Evolutionary conservation across 2,797 vertebrate species (phyloP), one percentile per base, ranked within the genome.

Genomic region (Microctenopoma lineatum): DNA sequence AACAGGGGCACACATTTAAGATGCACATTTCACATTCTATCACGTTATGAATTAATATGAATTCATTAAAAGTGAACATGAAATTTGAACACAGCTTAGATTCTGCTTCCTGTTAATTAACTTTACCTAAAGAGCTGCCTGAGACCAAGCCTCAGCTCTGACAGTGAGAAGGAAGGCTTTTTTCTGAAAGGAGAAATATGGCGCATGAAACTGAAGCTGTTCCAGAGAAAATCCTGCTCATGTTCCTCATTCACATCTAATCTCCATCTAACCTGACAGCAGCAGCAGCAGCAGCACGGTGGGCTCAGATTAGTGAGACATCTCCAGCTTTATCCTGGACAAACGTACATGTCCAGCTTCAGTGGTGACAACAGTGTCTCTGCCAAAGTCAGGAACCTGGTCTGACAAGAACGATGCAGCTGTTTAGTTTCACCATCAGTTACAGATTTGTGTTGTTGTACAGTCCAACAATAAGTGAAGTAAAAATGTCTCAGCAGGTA

Each of bases 131-230:
- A 21, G 53, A 1, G 15, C 21, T 13, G 25, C 2, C 5, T 39
- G 18, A 0, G 5, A 62, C 32, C 9, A 7, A 34, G 7, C 32
- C 7, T 3, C 4, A 39, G 7, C 54, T 1, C 16, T 18, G 32
- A 56, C 16, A 18, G 13, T 66, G 25, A 60, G 46, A 2, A 4
- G 29, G 51, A 38, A 38, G 53, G 12, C 27, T 61, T 41, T 9
- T 34, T 34, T 34, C 32, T 50, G 46, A 9, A 41, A 25, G 39
- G 39, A 39, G 41, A 3, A 44, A 67, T 9, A 60, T 50, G 51
- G 27, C 4, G 14, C 39, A 56, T 21, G 65, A 59, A 51, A 58
- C 11, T 26, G 52, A 75, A 57, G 46, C 41, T 50, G 57, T 66
- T 54, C 32, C 56, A 54, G 36, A 60, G 61, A 39, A 48, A 59